Evolutionary conservation across 2,888 invertebrate species (phyloP).

Genomic region (Dinocampus coccinellae): DNA sequence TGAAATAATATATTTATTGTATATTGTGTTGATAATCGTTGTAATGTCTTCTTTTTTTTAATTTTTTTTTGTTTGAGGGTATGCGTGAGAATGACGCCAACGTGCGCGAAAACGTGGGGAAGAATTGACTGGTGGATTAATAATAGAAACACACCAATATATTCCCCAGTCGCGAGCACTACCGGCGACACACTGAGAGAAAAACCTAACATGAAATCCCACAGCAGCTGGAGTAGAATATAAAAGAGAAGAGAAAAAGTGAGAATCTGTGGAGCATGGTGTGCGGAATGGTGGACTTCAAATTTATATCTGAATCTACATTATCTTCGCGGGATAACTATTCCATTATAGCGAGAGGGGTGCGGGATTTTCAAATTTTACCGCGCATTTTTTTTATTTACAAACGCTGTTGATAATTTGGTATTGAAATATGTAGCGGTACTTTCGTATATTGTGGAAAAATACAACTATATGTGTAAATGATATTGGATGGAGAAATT

Average conservation of each 20-base stretch:
- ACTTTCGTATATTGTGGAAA: too few relatives aligned
- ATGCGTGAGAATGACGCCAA: constrained; percentile 20
- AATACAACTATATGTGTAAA: too few relatives aligned
- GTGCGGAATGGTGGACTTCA: neutral
- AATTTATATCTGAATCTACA: neutral
- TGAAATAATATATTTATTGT: neutral
- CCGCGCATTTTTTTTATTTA: too few relatives aligned
- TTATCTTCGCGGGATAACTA: neutral
- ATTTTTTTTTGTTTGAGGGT: neutral
- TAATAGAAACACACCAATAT: constrained; percentile 38
- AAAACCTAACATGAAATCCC: constrained; percentile 47
- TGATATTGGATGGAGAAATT: too few relatives aligned
- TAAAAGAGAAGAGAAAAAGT: neutral
- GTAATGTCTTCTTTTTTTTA: neutral
- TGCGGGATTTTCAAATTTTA: too few relatives aligned
- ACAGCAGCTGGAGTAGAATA: neutral
- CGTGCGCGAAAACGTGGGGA: constrained; percentile 29
- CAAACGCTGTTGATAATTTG: too few relatives aligned
- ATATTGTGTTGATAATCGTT: neutral
- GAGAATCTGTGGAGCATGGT: neutral
- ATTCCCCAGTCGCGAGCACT: constrained; percentile 54
- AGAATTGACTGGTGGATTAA: constrained; percentile 2
- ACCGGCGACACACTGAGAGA: constrained; percentile 56
- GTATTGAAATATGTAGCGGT: too few relatives aligned
- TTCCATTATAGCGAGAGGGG: neutral